Evolutionary conservation across 30 jellyfish, hydroid and myxozoan genomes (phyloP).

Genomic region (Morbakka virulenta): DNA sequence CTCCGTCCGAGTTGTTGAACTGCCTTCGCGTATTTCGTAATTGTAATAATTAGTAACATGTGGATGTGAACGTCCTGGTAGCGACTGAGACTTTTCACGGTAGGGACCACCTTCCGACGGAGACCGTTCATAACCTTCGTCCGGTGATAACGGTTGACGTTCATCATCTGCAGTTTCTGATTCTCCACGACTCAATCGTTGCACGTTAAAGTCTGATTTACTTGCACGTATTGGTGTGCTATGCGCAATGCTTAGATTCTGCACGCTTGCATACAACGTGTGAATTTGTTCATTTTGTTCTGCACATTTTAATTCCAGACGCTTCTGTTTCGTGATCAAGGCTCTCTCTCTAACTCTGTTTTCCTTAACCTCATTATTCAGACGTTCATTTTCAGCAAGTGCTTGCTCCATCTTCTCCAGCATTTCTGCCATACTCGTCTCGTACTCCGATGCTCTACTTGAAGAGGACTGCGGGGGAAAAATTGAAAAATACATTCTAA

Average conservation of each 20-base stretch:
- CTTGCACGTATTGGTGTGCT: constrained; percentile 85
- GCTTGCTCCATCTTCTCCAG: constrained; percentile 82
- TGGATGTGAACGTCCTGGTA: not conserved
- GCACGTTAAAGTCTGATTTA: constrained; percentile 60
- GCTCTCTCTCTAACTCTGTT: constrained; percentile 72
- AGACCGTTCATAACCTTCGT: not conserved
- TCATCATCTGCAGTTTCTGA: constrained; percentile 12
- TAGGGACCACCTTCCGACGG: too few relatives aligned
- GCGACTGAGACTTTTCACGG: too few relatives aligned
- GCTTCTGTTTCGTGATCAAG: constrained; percentile 61
- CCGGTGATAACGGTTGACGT: constrained; percentile 65
- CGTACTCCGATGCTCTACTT: constrained; percentile 74
- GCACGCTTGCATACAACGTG: constrained; percentile 76
- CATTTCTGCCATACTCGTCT: constrained; percentile 69
- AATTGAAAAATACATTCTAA: too few relatives aligned
- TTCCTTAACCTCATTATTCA: constrained; percentile 66
- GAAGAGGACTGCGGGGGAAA: constrained; percentile 60
- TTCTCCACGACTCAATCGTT: too few relatives aligned
- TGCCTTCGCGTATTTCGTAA: constrained; percentile 58
- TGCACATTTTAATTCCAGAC: constrained; percentile 64
- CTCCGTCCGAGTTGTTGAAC: constrained; percentile 56
- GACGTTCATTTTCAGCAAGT: constrained; percentile 23
- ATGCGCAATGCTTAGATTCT: constrained; percentile 46
- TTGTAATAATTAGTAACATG: constrained; percentile 26
- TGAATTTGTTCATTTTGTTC: constrained; percentile 75